These are phyloP conservation scores for Microchrysa polita DNA, from an alignment of 2,888 invertebrate genomes.

Conservation along the genomic window DNA sequence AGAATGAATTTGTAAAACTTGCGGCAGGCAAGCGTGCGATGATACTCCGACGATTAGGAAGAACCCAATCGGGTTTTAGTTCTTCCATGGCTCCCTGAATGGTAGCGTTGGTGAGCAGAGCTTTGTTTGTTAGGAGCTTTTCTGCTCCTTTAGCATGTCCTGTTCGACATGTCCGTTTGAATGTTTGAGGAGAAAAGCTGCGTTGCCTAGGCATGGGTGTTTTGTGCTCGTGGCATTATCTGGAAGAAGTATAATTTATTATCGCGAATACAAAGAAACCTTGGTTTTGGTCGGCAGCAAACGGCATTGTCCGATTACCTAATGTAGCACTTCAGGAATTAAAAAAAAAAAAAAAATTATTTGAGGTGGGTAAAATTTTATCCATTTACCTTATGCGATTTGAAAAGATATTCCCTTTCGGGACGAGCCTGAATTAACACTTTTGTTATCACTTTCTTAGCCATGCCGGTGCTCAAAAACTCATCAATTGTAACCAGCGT, in stretches of 20 bases:
- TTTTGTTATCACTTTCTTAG: constrained; percentile 71
- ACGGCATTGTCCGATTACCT: no score
- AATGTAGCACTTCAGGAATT: no score
- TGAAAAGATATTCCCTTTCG: constrained; percentile 66
- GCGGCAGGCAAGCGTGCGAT: constrained; percentile 75
- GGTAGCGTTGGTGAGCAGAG: constrained; percentile 63
- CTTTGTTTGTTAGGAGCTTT: constrained; percentile 63
- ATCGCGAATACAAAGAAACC: no score
- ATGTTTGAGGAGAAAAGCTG: constrained; percentile 74
- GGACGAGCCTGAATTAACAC: constrained; percentile 70
- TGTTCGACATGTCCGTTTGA: constrained; percentile 63
- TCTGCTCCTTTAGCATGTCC: constrained; percentile 71
- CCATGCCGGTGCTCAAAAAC: constrained; percentile 72
- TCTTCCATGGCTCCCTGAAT: constrained; percentile 70
- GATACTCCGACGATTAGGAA: constrained; percentile 76
- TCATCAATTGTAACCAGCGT: constrained; percentile 62
- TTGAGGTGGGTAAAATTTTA: no score
- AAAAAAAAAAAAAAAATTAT: no score
- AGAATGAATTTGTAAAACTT: constrained; percentile 82
- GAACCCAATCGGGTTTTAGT: constrained; percentile 70
- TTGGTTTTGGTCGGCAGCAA: no score
- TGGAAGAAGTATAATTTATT: constrained; percentile 61
- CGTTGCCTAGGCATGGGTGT: constrained; percentile 80
- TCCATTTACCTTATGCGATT: constrained; percentile 77
- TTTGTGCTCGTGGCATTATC: constrained; percentile 81